Base-by-base conservation (phyloP, 2,113 vertebrate species). In the Nannospalax galili region DNA sequence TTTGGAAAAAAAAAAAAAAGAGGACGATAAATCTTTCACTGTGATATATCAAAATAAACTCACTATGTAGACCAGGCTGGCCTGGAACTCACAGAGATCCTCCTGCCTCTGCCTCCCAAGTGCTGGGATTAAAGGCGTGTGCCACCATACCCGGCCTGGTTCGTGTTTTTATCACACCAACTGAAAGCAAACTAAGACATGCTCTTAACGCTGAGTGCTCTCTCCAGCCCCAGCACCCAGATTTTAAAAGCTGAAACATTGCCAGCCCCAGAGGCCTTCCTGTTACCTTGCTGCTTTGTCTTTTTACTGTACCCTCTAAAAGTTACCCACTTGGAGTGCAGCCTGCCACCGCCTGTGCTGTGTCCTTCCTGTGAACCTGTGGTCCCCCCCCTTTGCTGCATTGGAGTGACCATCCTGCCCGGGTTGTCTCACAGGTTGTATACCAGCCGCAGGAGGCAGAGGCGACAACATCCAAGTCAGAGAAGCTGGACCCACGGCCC, bases 391-490 rank as follows among this genome's bases (percentile, higher is more conserved):
- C 2, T 0, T 11, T 0, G 4, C 15, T 7, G 70, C 5, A 20
- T 45, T 20, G 3, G 26, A 16, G 74, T 74, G 70, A 91, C 64
- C 0, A 17, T 17, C 48, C 79, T 1, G 3, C 19, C 1, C 0
- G 7, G 52, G n/a, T 75, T n/a, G 1, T 92, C 7, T 56, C 3
- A 0, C 90, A 99, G 99, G 99, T 99, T 4, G 97, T 99, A 7
- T 99, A 99, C 95, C 99, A 99, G 88, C 99, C 99, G 1, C 98
- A 98, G 0, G 97, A 98, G 5, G 98, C 98, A 2, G 99, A 99
- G 94, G 52, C 98, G 20, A 48, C 69, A n/a, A 0, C 17, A 0
- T 97, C 98, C 0, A 98, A 98, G 11, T 92, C 98, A 0, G 99
- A 99, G 96, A 99, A 99, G 84, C 93, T 99, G 97, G 99, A 99